Conservation (phyloP, 2,113 vertebrate species). For the Clarias batrachus region DNA sequence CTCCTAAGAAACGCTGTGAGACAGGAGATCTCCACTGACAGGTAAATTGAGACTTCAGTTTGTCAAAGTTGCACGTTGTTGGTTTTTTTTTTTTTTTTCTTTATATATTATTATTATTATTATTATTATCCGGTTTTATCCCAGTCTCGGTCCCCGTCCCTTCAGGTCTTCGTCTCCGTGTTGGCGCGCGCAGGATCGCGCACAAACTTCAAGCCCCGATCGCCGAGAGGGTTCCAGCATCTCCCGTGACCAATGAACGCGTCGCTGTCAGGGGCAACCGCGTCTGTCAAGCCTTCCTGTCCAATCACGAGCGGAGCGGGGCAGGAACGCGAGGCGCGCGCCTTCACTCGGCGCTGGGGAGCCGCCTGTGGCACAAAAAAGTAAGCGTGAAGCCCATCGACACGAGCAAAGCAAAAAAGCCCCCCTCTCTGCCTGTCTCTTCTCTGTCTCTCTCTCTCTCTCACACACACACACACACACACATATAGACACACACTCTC, state of each 20-base stretch:
- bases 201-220: slow-evolving; percentile 67
- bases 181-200: slow-evolving; percentile 54
- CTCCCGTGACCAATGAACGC: slow-evolving; percentile 78
- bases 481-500: neutral
- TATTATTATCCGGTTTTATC: neutral
- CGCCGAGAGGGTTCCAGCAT: slow-evolving; percentile 68
- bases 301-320: slow-evolving; percentile 86
- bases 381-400: slow-evolving; percentile 88
- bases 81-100: neutral
- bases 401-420: slow-evolving; percentile 68
- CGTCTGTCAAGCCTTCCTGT: slow-evolving; percentile 87
- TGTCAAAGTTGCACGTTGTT: neutral
- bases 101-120: neutral
- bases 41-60: neutral
- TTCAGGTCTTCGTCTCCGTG: slow-evolving; percentile 33
- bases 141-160: neutral
- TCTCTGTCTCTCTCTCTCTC: neutral
- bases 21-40: neutral
- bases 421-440: slow-evolving; percentile 22
- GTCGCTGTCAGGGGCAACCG: slow-evolving; percentile 88
- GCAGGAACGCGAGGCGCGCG: slow-evolving; percentile 85
- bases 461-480: no score
- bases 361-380: slow-evolving; percentile 84
- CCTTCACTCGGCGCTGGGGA: slow-evolving; percentile 82
- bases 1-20: neutral